phyloP scores from a whole-genome alignment of 2,113 vertebrate genomes.

The crab-eating macaque (Macaca fascicularis) region T2T-MFA8v1.1 NC_088385.1:54575501-54576000 shows the following conservation, averaged over 20 bases:
- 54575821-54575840: constrained; percentile 5
- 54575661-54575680: neutral
- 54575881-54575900: constrained; percentile 72
- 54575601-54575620: neutral
- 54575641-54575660: neutral
- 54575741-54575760: neutral
- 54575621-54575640: neutral
- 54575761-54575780: constrained; percentile 66
- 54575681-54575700: constrained; percentile 53
- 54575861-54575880: constrained; percentile 69
- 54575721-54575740: constrained; percentile 1
- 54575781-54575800: constrained; percentile 57
- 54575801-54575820: constrained; percentile 42
- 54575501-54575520: neutral
- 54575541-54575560: neutral
- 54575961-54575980: neutral
- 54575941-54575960: neutral
- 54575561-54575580: neutral
- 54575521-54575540: neutral
- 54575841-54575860: constrained; percentile 42
- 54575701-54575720: constrained; percentile 40
- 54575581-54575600: neutral
- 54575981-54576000: neutral
- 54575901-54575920: constrained; percentile 77
- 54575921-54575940: constrained; percentile 57